phyloP scores from a whole-genome alignment of 2,888 invertebrate species.

The Ditylenchus weischeri region DNA sequence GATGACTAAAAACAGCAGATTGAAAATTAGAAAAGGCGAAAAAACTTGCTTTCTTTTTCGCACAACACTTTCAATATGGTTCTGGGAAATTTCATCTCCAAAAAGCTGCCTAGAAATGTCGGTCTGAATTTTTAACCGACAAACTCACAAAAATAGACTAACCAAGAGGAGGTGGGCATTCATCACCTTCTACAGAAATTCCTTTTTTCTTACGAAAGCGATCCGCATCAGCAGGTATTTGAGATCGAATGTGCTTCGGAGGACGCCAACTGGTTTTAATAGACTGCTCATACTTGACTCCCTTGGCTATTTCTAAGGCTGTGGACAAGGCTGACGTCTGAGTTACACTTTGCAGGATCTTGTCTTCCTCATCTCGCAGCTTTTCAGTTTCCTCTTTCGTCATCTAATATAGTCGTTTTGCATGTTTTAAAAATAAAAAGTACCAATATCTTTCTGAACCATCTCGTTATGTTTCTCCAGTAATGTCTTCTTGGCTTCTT shows the following conservation, averaged over 20 bases:
- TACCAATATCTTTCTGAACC: conserved; percentile 42
- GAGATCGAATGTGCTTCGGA: conserved; percentile 73
- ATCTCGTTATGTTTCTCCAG: conserved; percentile 87
- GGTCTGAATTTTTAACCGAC: background rate
- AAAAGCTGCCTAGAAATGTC: conserved; percentile 62
- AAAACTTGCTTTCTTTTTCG: conserved; percentile 60
- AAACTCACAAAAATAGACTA: conserved; percentile 61
- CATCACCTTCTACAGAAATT: conserved; percentile 89
- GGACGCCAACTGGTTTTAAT: conserved; percentile 91
- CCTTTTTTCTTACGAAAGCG: conserved; percentile 75
- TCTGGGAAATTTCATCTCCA: conserved; percentile 93
- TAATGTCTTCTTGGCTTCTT: conserved; percentile 62
- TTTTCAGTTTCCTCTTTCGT: conserved; percentile 79
- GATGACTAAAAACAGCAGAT: conserved; percentile 67
- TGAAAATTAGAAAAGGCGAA: conserved; percentile 73
- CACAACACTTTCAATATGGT: conserved; percentile 79
- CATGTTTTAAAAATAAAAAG: background rate
- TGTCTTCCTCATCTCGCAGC: conserved; percentile 90
- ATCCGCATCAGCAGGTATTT: conserved; percentile 73
- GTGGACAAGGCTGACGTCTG: conserved; percentile 67
- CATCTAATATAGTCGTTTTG: conserved; percentile 24
- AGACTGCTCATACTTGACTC: conserved; percentile 91
- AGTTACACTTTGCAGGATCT: conserved; percentile 60
- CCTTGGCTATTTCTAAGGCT: conserved; percentile 85
- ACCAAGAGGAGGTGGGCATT: conserved; percentile 83